Base-by-base conservation (phyloP, 2,113 vertebrate genomes). In the Abramis brama region DNA sequence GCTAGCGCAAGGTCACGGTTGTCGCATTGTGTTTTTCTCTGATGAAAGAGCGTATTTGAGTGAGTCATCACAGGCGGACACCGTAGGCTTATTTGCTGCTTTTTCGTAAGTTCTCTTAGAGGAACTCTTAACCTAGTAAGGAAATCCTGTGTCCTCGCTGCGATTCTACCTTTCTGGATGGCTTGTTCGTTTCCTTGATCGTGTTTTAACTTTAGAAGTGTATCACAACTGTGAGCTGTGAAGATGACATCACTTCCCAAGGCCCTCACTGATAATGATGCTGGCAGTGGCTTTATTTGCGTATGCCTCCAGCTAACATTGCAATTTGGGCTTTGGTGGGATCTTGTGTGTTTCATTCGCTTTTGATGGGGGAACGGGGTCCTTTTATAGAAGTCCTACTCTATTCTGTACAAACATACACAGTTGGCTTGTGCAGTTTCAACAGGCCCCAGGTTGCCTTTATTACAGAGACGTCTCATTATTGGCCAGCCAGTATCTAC, bases 361-460 rank as follows among this genome's bases (percentile, higher is more conserved):
- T 74, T 64, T 82, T 86, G 70, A 86, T 86, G 57, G 57, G 39
- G 60, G 45, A 43, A 85, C 11, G 30, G 36, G 85, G 75, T 89
- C 81, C 88, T 90, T 91, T 83, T 91, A 84, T 91, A 68, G 79
- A 82, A 85, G 73, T 78, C 84, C 91, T 59, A 79, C 90, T 92
- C 88, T 88, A 68, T 79, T 82, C 86, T 85, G 47, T 86, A 89
- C 90, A 91, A 88, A 85, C 81, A 87, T 82, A 90, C 76, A 89
- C 79, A 62, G 79, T 85, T 66, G 33, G 12, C 25, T 43, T 23
- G 50, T 50, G 23, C 47, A 85, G 73, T 70, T 59, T 73, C 10
- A 73, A 83, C 33, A 64, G 59, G 39, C 73, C 86, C 70, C 68
- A 12, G 64, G 66, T 83, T 79, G 10, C 57, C 57, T 75, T 50